Evolutionary conservation across 2,113 vertebrate genomes (phyloP).

Genomic region (Alethe castanea): DNA sequence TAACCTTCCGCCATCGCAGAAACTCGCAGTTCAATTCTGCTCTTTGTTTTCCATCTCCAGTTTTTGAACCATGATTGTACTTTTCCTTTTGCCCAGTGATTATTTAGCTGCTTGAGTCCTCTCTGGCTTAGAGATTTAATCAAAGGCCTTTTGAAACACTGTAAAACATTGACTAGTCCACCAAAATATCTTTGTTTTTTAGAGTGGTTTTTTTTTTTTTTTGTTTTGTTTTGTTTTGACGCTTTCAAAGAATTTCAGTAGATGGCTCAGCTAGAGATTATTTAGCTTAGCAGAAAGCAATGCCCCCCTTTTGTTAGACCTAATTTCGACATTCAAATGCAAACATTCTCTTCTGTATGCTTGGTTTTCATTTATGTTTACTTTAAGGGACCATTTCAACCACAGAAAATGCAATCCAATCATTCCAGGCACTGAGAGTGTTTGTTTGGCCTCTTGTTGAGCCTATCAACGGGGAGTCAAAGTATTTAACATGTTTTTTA

Average conservation of each 20-base stretch:
- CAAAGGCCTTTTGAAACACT: background rate
- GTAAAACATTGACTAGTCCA: background rate
- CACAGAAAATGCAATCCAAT: background rate
- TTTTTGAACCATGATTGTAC: background rate
- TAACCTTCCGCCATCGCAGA: background rate
- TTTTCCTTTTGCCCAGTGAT: background rate
- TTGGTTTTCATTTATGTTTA: background rate
- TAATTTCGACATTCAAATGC: background rate
- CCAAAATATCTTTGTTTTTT: background rate
- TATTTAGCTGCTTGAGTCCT: background rate
- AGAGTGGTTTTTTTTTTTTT: background rate
- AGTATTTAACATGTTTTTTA: fast-evolving
- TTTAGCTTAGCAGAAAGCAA: background rate
- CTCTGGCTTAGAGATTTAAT: background rate
- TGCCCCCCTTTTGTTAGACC: background rate
- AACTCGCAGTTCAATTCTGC: background rate
- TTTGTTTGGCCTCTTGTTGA: background rate
- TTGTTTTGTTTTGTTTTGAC: background rate
- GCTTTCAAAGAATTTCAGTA: background rate
- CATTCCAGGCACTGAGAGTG: background rate
- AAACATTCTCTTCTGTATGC: background rate
- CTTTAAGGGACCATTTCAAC: background rate
- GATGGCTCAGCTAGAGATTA: background rate
- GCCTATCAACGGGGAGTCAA: background rate
- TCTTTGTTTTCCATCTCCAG: constrained; percentile 7